Percentiles rank a stretch among this genome's conserved stretches.
phyloP scores from a whole-genome alignment of 2,888 invertebrate species.

The Scrobipalpa atriplicella region DNA sequence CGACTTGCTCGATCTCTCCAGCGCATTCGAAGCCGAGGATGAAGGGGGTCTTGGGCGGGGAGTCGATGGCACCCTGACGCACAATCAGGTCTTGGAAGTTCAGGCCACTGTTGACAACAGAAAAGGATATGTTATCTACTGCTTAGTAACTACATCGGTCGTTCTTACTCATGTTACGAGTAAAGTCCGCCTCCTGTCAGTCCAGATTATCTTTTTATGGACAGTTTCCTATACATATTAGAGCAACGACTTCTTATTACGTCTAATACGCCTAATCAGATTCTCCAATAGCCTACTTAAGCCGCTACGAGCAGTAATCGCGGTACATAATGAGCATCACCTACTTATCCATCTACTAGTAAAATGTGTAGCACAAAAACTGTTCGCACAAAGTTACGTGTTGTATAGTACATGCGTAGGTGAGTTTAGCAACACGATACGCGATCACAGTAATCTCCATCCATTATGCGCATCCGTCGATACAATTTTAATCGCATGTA shows the following conservation, averaged over 20 bases:
- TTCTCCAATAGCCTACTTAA: conserved; percentile 19
- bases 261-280: conserved; percentile 14
- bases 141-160: background rate
- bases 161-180: background rate
- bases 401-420: conserved; percentile 10
- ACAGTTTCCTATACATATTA: background rate
- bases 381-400: conserved; percentile 19
- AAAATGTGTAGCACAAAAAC: conserved; percentile 4
- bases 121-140: conserved; percentile 25
- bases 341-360: conserved; percentile 23
- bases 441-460: conserved; percentile 31
- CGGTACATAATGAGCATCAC: conserved; percentile 19
- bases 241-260: conserved; percentile 19
- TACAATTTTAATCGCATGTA: conserved; percentile 31
- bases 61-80: conserved; percentile 93
- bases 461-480: conserved; percentile 32
- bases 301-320: conserved; percentile 8
- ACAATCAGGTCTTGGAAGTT: conserved; percentile 96
- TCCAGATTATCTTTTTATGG: conserved; percentile 1
- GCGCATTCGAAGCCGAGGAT: conserved; percentile 95
- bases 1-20: conserved; percentile 90
- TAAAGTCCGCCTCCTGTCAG: background rate
- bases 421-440: conserved; percentile 24
- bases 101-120: conserved; percentile 87
- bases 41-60: conserved; percentile 94